These are phyloP conservation scores for Perizoma affinitatum DNA, from an alignment of 2,888 invertebrate species.

Conservation along the genomic window DNA sequence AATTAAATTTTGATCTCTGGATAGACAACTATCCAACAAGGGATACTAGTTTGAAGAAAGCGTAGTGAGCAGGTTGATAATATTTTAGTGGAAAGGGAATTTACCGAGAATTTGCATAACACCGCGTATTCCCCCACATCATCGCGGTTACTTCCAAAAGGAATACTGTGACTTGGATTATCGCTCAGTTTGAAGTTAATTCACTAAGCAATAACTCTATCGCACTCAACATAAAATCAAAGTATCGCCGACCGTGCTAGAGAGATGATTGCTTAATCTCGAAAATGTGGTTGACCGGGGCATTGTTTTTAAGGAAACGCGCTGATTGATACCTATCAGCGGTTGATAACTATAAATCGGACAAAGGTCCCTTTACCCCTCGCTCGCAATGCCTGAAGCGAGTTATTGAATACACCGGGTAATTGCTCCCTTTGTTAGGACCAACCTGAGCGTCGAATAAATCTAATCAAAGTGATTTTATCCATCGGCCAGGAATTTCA, in stretches of 20 bases:
- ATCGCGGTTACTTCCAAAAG: constrained; percentile 16
- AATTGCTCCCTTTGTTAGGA: constrained; percentile 46
- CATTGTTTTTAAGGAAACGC: constrained; percentile 11
- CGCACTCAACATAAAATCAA: constrained; percentile 1
- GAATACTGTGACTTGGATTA: too few species aligned
- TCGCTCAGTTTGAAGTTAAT: too few species aligned
- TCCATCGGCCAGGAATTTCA: constrained; percentile 41
- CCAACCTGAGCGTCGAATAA: constrained; percentile 41
- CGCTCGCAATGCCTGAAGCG: constrained; percentile 41
- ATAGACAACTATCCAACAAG: too few species aligned
- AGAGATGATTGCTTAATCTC: constrained; percentile 15
- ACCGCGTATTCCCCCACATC: constrained; percentile 5
- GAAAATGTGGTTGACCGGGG: constrained; percentile 14
- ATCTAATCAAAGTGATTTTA: constrained; percentile 27
- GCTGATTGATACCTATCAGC: not conserved
- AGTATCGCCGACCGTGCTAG: not conserved
- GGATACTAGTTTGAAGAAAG: too few species aligned
- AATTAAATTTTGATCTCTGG: too few species aligned
- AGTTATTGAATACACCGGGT: constrained; percentile 45
- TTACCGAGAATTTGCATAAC: constrained; percentile 9
- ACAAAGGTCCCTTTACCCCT: constrained; percentile 23
- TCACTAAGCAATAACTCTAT: too few species aligned
- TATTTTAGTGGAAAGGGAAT: constrained; percentile 1
- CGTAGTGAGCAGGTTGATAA: too few species aligned
- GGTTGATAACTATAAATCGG: constrained; percentile 20